Evolutionary conservation across 2,888 invertebrate genomes (phyloP), one percentile per base, ranked within the genome.

Genomic region (Drosophila monieri): DNA sequence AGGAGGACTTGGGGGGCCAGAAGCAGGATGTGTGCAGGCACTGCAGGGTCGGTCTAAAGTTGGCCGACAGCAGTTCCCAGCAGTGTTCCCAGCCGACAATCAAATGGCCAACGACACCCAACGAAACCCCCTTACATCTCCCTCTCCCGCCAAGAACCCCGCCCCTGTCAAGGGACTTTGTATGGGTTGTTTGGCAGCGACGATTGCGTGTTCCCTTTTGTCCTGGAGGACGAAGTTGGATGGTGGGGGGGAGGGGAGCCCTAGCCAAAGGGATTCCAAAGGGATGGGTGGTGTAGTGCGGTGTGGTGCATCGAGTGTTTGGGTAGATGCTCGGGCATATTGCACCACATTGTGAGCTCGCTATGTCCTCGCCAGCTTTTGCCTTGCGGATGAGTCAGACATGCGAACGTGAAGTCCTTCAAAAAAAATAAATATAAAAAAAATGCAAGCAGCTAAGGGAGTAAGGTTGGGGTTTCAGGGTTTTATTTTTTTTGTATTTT

Each of bases 61-160:
- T 76, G 62, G 73, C 71, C 67, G 68, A 59, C 59, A 59, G 68
- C 27, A 27, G 21, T 68, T 68, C 30, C 47, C 68, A 53, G 52
- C 58, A 44, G 44, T 41, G 39, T 21, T 52, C 27, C 37, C 39
- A 39, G 25, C 61, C 68, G 68, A 68, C 68, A 68, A 67, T 68
- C 68, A 68, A 68, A 68, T 68, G 68, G 68, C 68, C 68, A 68
- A 68, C 68, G 68, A 68, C 68, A 54, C 59, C 47, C n/a, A n/a
- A n/a, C n/a, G n/a, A n/a, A n/a, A n/a, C n/a, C n/a, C n/a, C n/a
- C 58, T 35, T 18, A 39, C 5, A 35, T 23, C 23, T 12, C 39
- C 23, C 46, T 21, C 8, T 23, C 0, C 9, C 44, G n/a, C 6
- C 6, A 23, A 35, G 5, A 8, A 39, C 46, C 30, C 14, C 47